These are phyloP conservation scores for Lordiphosa stackelbergi DNA, from an alignment of 1,140 invertebrate genomes.

Conservation along the genomic window DNA sequence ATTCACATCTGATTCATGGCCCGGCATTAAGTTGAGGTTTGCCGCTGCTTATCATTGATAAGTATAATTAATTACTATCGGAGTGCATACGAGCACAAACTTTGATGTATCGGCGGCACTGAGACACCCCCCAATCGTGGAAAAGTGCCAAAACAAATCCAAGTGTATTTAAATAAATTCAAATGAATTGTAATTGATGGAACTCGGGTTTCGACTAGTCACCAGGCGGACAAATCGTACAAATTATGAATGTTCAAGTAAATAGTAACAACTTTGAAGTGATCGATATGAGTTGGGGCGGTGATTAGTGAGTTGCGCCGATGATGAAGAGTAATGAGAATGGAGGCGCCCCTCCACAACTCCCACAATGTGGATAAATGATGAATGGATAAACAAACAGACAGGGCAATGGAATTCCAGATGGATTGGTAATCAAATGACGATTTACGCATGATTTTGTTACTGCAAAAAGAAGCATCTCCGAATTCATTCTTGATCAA, in stretches of 20 bases:
- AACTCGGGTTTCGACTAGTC: neutral
- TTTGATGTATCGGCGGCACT: constrained; percentile 59
- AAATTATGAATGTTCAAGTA: no score
- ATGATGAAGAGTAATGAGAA: no score
- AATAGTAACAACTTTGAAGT: constrained; percentile 7
- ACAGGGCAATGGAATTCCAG: no score
- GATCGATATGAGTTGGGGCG: neutral
- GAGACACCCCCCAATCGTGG: constrained; percentile 10
- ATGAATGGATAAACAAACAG: no score
- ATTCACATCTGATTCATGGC: constrained; percentile 62
- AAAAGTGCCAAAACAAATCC: constrained; percentile 42
- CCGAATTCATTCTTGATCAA: no score
- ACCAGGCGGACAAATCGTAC: constrained; percentile 1
- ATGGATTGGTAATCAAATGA: no score
- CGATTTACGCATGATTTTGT: no score
- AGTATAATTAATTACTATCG: constrained; percentile 65
- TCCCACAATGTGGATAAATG: no score
- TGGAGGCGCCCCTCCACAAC: no score
- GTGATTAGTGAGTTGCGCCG: no score
- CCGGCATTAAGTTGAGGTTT: constrained; percentile 39
- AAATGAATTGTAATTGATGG: constrained; percentile 71
- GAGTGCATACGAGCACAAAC: constrained; percentile 35
- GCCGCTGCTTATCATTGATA: constrained; percentile 44
- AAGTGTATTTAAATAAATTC: constrained; percentile 73
- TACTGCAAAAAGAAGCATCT: no score